Conservation (phyloP, 2,797 vertebrate species). For the Telmatherina bonti region DNA sequence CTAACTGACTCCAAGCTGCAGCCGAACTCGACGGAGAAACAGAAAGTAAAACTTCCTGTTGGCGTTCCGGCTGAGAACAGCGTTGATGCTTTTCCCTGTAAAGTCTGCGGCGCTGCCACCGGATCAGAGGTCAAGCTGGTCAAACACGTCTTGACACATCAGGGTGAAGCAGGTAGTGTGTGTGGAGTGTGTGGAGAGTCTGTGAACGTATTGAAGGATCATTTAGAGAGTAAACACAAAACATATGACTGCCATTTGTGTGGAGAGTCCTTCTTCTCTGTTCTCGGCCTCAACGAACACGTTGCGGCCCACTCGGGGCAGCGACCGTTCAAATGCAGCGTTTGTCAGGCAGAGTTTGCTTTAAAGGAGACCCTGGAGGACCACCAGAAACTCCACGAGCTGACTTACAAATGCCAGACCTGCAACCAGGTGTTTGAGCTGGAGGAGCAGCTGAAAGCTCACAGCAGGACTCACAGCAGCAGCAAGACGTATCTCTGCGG, state of each 20-base stretch:
- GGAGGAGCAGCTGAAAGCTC: slow-evolving; percentile 30
- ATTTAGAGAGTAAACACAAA: slow-evolving; percentile 36
- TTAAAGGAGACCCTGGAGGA: slow-evolving; percentile 6
- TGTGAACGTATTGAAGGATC: slow-evolving; percentile 1
- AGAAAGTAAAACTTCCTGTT: accelerated
- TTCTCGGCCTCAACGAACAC: slow-evolving; percentile 7
- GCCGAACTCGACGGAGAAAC: background rate
- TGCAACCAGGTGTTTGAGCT: slow-evolving; percentile 36
- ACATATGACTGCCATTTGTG: slow-evolving; percentile 10
- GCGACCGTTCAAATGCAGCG: background rate
- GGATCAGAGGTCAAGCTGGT: background rate
- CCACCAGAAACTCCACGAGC: slow-evolving; percentile 24
- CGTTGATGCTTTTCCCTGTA: slow-evolving; percentile 1
- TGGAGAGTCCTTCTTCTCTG: slow-evolving; percentile 22
- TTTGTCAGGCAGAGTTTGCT: slow-evolving; percentile 45
- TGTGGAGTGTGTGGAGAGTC: slow-evolving; percentile 60
- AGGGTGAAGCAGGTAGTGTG: slow-evolving; percentile 3
- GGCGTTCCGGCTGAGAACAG: background rate
- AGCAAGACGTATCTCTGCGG: slow-evolving; percentile 32
- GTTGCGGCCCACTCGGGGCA: slow-evolving; percentile 10
- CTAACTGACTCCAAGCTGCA: background rate
- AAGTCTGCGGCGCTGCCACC: slow-evolving; percentile 37
- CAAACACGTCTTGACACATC: slow-evolving; percentile 50
- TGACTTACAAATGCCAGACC: slow-evolving; percentile 21
- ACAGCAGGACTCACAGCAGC: slow-evolving; percentile 12